Evolutionary conservation across 2,797 vertebrate species (phyloP), one percentile per base, ranked within the genome.

Genomic region (Nasua narica): DNA sequence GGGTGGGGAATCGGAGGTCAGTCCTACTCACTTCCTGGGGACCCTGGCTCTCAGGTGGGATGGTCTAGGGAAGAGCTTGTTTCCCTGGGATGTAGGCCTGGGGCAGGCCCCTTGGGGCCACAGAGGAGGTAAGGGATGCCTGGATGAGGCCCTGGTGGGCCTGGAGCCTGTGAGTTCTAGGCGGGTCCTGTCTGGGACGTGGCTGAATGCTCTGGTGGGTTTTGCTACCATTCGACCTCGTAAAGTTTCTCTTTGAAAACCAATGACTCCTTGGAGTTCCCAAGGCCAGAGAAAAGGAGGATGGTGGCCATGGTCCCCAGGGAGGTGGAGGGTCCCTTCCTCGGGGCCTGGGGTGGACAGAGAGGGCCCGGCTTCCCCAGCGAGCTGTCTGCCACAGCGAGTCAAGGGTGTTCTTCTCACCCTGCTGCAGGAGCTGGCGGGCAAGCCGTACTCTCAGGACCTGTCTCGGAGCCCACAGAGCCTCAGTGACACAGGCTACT

Each of bases 401-500:
- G 58, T 94, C 84, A 96, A 96, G 14, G 60, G 2, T 85, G 56
- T 60, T 77, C 82, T 95, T 97, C 84, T 97, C 7, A 40, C 62
- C 96, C 43, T 82, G 93, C 89, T 91, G 27, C 97, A 99, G 99
- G 99, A 99, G 13, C 98, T 98, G 96, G 99, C 98, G 97, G 99
- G 99, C 98, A 99, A 99, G 99, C 99, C 99, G 98, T 99, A 99
- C 97, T 99, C 99, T 91, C 99, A 99, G 0, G 99, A 99, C 97
- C 98, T 99, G 97, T 99, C 99, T 85, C 99, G 99, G 96, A 99
- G 99, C 95, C 99, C 99, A 67, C 99, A 99, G 98, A 99, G 99
- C 98, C 99, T 99, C 98, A 99, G 99, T 12, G 99, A 99, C 98
- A 99, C 99, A 0, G 99, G 99, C 96, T 99, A 99, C 96, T 99